Percentiles rank a stretch among this genome's conserved stretches.
phyloP scores from a whole-genome alignment of 2,888 invertebrate genomes.

The Thymelicus sylvestris region DNA sequence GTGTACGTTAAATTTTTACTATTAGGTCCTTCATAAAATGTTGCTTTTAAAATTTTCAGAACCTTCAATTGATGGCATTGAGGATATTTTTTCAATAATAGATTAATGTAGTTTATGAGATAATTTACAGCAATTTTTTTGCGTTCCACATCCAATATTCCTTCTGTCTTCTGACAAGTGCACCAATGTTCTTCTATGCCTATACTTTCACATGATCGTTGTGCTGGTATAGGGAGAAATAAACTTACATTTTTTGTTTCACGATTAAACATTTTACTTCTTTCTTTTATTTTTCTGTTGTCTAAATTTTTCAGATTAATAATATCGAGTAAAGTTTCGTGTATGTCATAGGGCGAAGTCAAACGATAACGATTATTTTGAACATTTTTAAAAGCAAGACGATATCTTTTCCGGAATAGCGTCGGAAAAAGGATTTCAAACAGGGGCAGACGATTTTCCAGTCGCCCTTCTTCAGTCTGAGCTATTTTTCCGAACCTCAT shows the following conservation, averaged over 20 bases:
- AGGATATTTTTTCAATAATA: conserved; percentile 80
- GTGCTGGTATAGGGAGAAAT: conserved; percentile 87
- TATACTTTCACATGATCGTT: conserved; percentile 89
- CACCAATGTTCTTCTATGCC: conserved; percentile 94
- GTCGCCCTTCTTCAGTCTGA: conserved; percentile 90
- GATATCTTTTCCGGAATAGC: conserved; percentile 86
- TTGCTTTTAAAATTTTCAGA: conserved; percentile 54
- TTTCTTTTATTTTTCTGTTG: conserved; percentile 51
- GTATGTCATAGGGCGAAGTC: conserved; percentile 90
- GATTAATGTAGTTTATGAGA: conserved; percentile 86
- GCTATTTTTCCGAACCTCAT: conserved; percentile 92
- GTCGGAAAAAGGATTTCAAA: conserved; percentile 88
- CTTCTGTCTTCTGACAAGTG: conserved; percentile 87
- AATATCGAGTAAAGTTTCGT: conserved; percentile 90
- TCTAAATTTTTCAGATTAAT: conserved; percentile 73
- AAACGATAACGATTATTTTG: conserved; percentile 86
- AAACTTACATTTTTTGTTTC: conserved; percentile 82
- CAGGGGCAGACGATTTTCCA: conserved; percentile 94
- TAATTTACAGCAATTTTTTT: conserved; percentile 82
- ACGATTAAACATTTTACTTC: conserved; percentile 59
- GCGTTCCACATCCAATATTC: conserved; percentile 76
- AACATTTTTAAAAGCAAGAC: conserved; percentile 85
- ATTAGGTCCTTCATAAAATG: conserved; percentile 73
- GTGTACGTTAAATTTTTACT: conserved; percentile 53
- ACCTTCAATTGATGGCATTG: conserved; percentile 87